Evolutionary conservation across 2,888 invertebrate genomes (phyloP), one percentile per base, ranked within the genome.

Genomic region (Chesias legatella): DNA sequence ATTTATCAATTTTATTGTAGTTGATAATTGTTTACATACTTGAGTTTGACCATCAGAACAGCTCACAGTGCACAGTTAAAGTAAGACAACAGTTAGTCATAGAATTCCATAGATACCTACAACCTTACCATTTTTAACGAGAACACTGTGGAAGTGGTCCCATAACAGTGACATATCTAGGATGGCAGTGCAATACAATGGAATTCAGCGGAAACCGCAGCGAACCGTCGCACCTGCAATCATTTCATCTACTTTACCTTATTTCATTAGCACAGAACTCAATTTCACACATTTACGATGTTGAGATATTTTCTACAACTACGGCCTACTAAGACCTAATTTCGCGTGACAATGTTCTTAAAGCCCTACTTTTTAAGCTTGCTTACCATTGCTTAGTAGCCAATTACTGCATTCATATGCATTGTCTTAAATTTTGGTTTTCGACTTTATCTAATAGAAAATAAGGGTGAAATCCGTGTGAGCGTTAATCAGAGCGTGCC

Each of bases 131-230:
- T 41, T 38, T 39, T 41, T 46, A 41, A 31, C 40, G 31, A 43
- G 29, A 33, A 22, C 21, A 32, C 11, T 41, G 17, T 24, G 36
- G 26, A 41, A 36, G 44, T 30, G 26, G 23, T 43, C 34, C 67
- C 63, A 72, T 72, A 73, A 73, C 73, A 75, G 70, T 78, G 78
- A 75, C 75, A 77, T 64, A 76, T 66, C 64, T 68, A 52, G 58
- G 60, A 70, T 68, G 70, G 64, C 63, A 66, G 51, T 63, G 77
- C 69, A 76, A 76, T 54, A 74, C 76, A 77, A 75, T 76, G 69
- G 68, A 66, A 73, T 66, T 63, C 72, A 62, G 62, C 63, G 69
- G 67, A 71, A 76, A 76, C 73, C 71, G 65, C 74, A 69, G 53
- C 51, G 33, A 51, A 63, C 58, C 60, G 57, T 58, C 54, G 51